Base-by-base conservation (phyloP, 2,797 vertebrate genomes). In the Siniperca obscura region DNA sequence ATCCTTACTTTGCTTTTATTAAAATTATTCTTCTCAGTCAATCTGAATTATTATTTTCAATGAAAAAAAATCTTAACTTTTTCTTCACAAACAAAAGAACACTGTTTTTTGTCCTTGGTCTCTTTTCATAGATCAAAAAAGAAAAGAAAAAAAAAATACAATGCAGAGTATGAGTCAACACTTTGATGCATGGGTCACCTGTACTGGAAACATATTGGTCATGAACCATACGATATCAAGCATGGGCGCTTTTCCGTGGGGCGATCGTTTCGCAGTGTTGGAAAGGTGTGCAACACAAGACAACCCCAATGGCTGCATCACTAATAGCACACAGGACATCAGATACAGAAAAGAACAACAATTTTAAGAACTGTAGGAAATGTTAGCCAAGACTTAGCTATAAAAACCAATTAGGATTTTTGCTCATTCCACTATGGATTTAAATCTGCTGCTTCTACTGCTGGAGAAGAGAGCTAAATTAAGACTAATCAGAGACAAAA, bases 291-390 rank as follows among this genome's bases (percentile, higher is more conserved):
- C 98, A 98, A 99, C 97, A 98, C 98, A 99, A 97, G 97, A 99
- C 97, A 99, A 99, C 97, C 98, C 96, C 98, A 98, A 97, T 98
- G 98, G 98, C 98, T 98, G 98, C 98, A 97, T 98, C 98, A 98
- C 98, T 99, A 99, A 98, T 99, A 99, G 98, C 98, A 99, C 98
- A 99, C 97, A 98, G 98, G 97, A 98, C 98, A 99, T 99, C 98
- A 98, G 96, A 99, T 99, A 98, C 97, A 99, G 97, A 98, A 96
- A 98, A 99, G 96, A 98, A 99, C 97, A 99, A 99, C 97, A 99
- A 98, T 97, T 98, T 98, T 98, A 97, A 97, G 92, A 94, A 91
- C 96, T 90, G 94, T 95, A 96, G 95, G 96, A 96, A 97, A 97
- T 96, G 96, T 97, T 96, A 97, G 96, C 96, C 96, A 96, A 96